These are phyloP conservation scores for Panagrolaimus sp. DNA, from an alignment of 1,140 invertebrate genomes.

Conservation along the genomic window DNA sequence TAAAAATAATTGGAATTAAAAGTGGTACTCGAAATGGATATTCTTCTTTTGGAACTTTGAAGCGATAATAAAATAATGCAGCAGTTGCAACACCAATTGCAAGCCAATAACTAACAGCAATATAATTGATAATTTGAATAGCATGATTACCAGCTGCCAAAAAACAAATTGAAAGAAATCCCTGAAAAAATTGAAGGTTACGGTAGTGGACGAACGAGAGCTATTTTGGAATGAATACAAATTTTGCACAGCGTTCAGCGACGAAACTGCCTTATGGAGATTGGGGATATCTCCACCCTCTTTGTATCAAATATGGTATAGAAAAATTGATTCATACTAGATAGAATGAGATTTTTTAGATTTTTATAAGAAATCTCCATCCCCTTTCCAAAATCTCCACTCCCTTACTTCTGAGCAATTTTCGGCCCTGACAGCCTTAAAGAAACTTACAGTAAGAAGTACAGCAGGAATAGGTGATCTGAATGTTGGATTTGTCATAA, in stretches of 20 bases:
- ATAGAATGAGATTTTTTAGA: too few relatives aligned
- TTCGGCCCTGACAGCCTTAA: too few relatives aligned
- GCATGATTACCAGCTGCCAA: conserved; percentile 77
- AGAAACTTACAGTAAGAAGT: conserved; percentile 44
- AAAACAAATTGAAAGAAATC: conserved; percentile 84
- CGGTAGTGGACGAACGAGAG: not conserved
- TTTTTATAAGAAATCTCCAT: too few relatives aligned
- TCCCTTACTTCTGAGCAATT: too few relatives aligned
- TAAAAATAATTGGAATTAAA: conserved; percentile 81
- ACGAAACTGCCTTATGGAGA: too few relatives aligned
- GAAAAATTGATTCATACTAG: too few relatives aligned
- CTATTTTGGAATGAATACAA: too few relatives aligned
- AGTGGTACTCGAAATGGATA: conserved; percentile 65
- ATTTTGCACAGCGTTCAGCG: too few relatives aligned
- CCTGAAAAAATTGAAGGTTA: too few relatives aligned
- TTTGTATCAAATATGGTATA: too few relatives aligned
- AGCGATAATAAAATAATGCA: conserved; percentile 83
- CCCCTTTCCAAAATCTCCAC: too few relatives aligned
- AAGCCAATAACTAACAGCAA: conserved; percentile 96
- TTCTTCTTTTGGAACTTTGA: conserved; percentile 75
- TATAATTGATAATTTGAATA: conserved; percentile 89
- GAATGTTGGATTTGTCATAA: conserved; percentile 54
- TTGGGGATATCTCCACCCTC: too few relatives aligned
- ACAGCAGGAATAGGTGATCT: conserved; percentile 56
- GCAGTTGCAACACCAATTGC: conserved; percentile 90